Base-by-base conservation (phyloP, 2,797 vertebrate genomes). In the Octomys mimax region DNA sequence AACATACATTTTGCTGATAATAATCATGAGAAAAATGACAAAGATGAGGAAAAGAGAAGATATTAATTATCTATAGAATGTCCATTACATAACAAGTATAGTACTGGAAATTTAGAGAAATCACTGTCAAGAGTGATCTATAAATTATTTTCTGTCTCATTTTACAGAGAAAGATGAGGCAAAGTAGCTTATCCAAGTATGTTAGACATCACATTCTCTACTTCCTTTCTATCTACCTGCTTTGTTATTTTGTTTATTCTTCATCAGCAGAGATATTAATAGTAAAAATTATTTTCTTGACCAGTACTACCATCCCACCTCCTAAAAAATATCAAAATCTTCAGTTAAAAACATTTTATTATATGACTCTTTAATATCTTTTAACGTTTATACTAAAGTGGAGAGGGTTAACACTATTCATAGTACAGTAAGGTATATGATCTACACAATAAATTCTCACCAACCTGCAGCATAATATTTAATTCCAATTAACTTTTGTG, bases 371-470 rank as follows among this genome's bases (percentile, higher is more conserved):
- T 13, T 73, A 83, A 81, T 87, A 92, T 96, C 70, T 95, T 95
- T 91, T 52, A 82, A 87, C 90, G 64, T 68, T 87, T 94, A 89
- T 64, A 59, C 57, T 66, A 71, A 75, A 61, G 73, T 64, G 11
- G 46, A 46, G 7, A 95, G 88, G 6, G 80, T 70, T 77, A 95
- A 93, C 68, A 46, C 31, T 87, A 89, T 70, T 95, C 95, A 90
- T 21, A 79, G 24, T 42, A 92, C 6, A 92, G 13, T 59, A 91
- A 95, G 46, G 79, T 79, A 80, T 26, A 86, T 28, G 85, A 39
- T 1, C 73, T 57, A 88, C 2, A 75, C 33, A n/a, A 87, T 71
- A 89, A 85, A 73, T 87, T 78, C 78, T 85, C 66, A 89, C 54
- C 61, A 89, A 91, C 68, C 24, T 39, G 42, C 0, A 79, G 42